phyloP scores from a whole-genome alignment of 2,797 vertebrate species.

The Falco peregrinus region DNA sequence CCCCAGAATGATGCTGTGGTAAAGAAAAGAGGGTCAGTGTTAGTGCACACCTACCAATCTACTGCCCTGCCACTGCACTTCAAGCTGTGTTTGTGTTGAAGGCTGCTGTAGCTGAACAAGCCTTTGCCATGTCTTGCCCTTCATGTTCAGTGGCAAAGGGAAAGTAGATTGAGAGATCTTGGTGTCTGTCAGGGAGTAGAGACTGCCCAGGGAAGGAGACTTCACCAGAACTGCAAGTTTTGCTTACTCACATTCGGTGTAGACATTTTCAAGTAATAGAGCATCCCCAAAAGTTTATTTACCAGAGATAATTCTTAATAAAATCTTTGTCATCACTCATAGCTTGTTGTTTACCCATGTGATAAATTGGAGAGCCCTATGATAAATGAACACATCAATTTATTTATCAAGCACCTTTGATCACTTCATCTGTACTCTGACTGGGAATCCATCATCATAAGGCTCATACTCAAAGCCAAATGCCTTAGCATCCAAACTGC shows the following conservation, averaged over 20 bases:
- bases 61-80: neutral
- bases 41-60: neutral
- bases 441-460: neutral
- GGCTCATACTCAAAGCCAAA: neutral
- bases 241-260: neutral
- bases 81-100: neutral
- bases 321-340: neutral
- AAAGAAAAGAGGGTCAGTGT: neutral
- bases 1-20: neutral
- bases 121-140: neutral
- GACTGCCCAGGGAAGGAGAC: neutral
- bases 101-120: neutral
- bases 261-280: neutral
- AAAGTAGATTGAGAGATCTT: neutral
- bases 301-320: constrained; percentile 18
- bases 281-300: neutral
- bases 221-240: neutral
- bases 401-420: neutral
- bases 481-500: neutral
- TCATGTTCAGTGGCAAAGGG: neutral
- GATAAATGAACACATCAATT: neutral
- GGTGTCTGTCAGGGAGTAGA: neutral
- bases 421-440: neutral
- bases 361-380: neutral
- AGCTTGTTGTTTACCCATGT: neutral